Evolutionary conservation across 2,888 invertebrate species (phyloP), one percentile per base, ranked within the genome.

Genomic region (Agonopterix alstromeriana): DNA sequence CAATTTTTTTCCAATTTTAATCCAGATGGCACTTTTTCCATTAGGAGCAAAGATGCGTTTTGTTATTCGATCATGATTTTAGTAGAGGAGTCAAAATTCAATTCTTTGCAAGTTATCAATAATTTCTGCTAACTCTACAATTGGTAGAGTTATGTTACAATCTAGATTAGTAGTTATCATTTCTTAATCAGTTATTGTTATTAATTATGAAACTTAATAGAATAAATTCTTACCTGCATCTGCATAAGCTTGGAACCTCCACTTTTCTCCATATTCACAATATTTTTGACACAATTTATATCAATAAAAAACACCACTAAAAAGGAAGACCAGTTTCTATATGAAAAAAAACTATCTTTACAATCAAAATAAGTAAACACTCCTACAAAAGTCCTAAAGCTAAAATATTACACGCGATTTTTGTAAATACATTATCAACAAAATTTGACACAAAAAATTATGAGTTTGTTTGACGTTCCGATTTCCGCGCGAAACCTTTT

Each of bases 171-270:
- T 14, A 17, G 17, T 17, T 3, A 27, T 27, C 27, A 14, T 14
- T 2, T 27, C 7, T 27, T 5, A 27, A 27, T 27, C 5, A 27
- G 5, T 27, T 27, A 27, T 27, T 27, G 27, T n/a, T 9, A 36
- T 12, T 45, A 36, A 35, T n/a, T n/a, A 38, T n/a, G 4, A 38
- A 38, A 5, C 27, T 27, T 27, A 27, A 5, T 7, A 10, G 4
- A 38, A 3, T 27, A 43, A n/a, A 7, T 10, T 58, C 72, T 70
- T 61, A 85, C 87, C 81, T 88, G 85, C 82, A 88, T 88, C 57
- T 88, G 85, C 66, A 88, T 62, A 35, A 88, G 75, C 57, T 77
- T 72, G 46, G 87, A 88, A 35, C 82, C 83, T 49, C 78, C 77
- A 48, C 60, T 75, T 52, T 78, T 85, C 66, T 88, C 87, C 87